Conservation (phyloP, 2,888 invertebrate genomes). For the Germaria angustata region DNA sequence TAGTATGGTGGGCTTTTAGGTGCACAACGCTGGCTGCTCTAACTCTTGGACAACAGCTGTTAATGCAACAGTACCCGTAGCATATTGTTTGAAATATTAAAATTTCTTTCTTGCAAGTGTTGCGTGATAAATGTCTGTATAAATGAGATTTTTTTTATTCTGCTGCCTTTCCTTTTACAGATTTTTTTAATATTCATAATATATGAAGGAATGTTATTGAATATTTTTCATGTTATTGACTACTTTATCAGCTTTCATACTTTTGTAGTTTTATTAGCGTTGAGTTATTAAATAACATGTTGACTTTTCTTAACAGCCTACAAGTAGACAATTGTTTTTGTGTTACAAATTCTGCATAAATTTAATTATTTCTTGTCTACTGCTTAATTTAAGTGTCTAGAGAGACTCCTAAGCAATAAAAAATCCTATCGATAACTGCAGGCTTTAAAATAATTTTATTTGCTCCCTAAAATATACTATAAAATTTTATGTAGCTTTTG, state of each 20-base stretch:
- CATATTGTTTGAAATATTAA: constrained; percentile 18
- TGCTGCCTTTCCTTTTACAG: neutral
- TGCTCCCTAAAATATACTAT: too few species aligned
- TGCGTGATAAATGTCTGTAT: constrained; percentile 23
- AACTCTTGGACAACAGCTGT: constrained; percentile 45
- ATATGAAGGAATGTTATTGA: constrained; percentile 27
- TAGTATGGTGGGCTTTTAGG: constrained; percentile 22
- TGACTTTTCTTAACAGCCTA: constrained; percentile 21
- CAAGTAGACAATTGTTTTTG: constrained; percentile 35
- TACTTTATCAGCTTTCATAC: neutral
- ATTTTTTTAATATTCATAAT: neutral
- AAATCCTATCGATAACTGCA: neutral
- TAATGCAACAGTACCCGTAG: constrained; percentile 51
- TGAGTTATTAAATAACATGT: constrained; percentile 16
- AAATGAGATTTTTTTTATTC: constrained; percentile 7
- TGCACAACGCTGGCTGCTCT: neutral
- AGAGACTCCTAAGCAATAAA: neutral
- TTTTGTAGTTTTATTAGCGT: neutral
- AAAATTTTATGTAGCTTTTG: too few species aligned
- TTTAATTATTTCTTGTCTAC: neutral
- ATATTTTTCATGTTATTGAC: neutral
- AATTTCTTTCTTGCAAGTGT: neutral
- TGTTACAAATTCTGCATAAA: neutral
- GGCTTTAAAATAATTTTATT: too few species aligned
- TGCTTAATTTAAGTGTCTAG: neutral